These are phyloP conservation scores for Denticeps clupeoides DNA, from an alignment of 2,797 vertebrate species.

Conservation along the genomic window DNA sequence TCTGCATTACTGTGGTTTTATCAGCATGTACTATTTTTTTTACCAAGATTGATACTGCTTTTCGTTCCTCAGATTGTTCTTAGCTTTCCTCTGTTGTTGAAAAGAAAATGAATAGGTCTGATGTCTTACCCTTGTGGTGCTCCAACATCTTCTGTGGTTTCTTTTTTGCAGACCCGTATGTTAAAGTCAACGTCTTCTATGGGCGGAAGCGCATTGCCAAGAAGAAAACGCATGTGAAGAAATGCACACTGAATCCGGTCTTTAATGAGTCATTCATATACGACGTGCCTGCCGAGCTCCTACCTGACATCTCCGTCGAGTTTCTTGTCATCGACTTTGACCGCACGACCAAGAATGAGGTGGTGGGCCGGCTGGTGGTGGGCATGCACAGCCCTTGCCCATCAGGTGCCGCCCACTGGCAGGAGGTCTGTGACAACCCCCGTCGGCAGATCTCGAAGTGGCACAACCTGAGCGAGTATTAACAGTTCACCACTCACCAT, in stretches of 20 bases:
- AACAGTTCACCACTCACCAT: slow-evolving; percentile 9
- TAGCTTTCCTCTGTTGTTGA: no score
- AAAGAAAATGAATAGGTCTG: no score
- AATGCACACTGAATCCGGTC: slow-evolving; percentile 87
- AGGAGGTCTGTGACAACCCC: slow-evolving; percentile 78
- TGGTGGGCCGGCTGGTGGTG: slow-evolving; percentile 78
- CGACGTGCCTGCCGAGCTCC: slow-evolving; percentile 79
- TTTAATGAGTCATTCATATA: slow-evolving; percentile 98
- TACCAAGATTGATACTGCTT: no score
- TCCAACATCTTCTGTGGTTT: background rate
- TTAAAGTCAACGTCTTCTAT: slow-evolving; percentile 93
- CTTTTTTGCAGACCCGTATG: slow-evolving; percentile 74
- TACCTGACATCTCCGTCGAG: slow-evolving; percentile 84
- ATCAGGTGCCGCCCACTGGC: slow-evolving; percentile 75
- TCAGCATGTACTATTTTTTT: no score
- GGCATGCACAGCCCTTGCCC: slow-evolving; percentile 71
- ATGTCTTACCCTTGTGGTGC: background rate
- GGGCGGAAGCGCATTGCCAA: slow-evolving; percentile 90
- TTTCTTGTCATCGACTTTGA: slow-evolving; percentile 93
- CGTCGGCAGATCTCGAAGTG: slow-evolving; percentile 81
- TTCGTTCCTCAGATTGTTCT: no score
- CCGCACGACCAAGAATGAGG: slow-evolving; percentile 90
- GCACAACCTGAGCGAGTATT: slow-evolving; percentile 89
- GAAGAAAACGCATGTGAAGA: slow-evolving; percentile 97
- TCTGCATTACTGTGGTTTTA: no score